Evolutionary conservation across 2,113 vertebrate genomes (phyloP).

Genomic region (Lucifuga dentata): DNA sequence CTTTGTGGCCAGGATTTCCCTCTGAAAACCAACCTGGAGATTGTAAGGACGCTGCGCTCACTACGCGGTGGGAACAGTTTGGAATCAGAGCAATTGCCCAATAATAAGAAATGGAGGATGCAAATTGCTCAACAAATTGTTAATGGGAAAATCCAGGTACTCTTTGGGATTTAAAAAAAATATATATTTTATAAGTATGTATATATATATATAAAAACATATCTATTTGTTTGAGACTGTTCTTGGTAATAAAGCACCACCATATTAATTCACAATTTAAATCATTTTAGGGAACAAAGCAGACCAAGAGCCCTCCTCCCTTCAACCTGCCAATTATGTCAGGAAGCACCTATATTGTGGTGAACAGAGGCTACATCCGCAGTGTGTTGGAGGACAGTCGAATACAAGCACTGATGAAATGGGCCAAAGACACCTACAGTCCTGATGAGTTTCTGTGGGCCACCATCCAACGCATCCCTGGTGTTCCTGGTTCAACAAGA

Average conservation of each 20-base stretch:
- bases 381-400: constrained; percentile 80
- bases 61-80: constrained; percentile 88
- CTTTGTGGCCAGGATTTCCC: constrained; percentile 95
- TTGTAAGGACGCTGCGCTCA: constrained; percentile 84
- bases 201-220: not conserved
- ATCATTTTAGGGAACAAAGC: constrained; percentile 62
- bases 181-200: not conserved
- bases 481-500: constrained; percentile 84
- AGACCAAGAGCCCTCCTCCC: constrained; percentile 83
- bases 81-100: constrained; percentile 86
- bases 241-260: not conserved
- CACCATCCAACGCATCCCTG: constrained; percentile 89
- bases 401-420: constrained; percentile 84
- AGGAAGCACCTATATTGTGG: constrained; percentile 91
- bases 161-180: fast-evolving
- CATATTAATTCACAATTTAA: not conserved
- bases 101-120: constrained; percentile 83
- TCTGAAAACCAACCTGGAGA: constrained; percentile 93
- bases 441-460: constrained; percentile 94
- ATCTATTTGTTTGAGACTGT: not conserved
- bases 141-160: constrained; percentile 76
- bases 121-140: constrained; percentile 75
- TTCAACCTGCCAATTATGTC: constrained; percentile 85
- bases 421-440: constrained; percentile 91
- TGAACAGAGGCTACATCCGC: constrained; percentile 83